phyloP scores from a whole-genome alignment of 1,140 invertebrate species.

The Drosophila prosaltans region DNA sequence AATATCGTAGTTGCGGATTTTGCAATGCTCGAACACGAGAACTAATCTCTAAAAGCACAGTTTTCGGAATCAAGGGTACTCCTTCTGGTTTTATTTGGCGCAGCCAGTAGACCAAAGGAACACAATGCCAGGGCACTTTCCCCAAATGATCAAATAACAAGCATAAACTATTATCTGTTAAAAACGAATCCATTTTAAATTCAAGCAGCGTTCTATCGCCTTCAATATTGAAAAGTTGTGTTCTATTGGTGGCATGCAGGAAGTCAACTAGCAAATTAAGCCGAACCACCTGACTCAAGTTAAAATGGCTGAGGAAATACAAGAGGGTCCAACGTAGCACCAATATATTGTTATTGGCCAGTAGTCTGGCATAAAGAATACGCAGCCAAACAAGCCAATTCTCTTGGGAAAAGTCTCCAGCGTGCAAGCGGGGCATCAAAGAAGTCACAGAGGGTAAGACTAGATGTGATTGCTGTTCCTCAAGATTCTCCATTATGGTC shows the following conservation, averaged over 20 bases:
- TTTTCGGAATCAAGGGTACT: conserved; percentile 13
- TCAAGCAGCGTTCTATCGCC: conserved; percentile 29
- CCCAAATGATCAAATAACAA: conserved; percentile 43
- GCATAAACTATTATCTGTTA: not conserved
- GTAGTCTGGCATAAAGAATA: conserved; percentile 82
- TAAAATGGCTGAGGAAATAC: conserved; percentile 51
- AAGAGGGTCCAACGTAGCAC: conserved; percentile 83
- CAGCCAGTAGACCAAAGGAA: conserved; percentile 66
- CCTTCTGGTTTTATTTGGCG: conserved; percentile 14
- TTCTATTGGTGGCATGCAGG: conserved; percentile 62
- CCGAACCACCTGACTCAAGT: conserved; percentile 23
- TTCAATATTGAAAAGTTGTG: conserved; percentile 64
- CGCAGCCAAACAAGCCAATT: conserved; percentile 79
- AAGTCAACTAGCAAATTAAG: conserved; percentile 52
- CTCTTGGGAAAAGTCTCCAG: not conserved
- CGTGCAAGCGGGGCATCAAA: conserved; percentile 64
- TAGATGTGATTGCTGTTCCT: conserved; percentile 87
- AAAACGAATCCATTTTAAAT: conserved; percentile 22
- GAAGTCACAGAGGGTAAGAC: conserved; percentile 84
- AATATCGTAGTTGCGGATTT: conserved; percentile 45
- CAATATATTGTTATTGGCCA: conserved; percentile 83
- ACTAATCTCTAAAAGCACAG: conserved; percentile 49
- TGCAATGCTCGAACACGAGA: conserved; percentile 53
- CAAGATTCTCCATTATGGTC: conserved; percentile 84
- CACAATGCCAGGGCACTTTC: conserved; percentile 59